Conservation (phyloP, 1,140 invertebrate species). For the Macrobrachium nipponense region DNA sequence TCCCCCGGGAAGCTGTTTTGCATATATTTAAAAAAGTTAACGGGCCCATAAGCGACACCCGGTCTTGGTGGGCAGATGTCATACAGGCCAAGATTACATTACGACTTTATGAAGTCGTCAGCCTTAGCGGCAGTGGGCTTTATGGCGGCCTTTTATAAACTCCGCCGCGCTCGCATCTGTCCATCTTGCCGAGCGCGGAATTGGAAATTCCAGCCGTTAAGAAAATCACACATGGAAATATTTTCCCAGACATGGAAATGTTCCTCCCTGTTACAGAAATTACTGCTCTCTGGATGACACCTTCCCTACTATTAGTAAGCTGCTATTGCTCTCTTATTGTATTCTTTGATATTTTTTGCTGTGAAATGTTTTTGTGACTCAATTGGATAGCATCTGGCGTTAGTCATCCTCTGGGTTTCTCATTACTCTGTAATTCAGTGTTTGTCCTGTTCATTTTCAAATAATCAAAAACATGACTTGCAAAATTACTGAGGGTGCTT, state of each 20-base stretch:
- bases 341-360: no score
- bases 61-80: constrained; percentile 32
- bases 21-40: constrained; percentile 43
- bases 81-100: constrained; percentile 41
- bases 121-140: constrained; percentile 20
- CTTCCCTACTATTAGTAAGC: background rate
- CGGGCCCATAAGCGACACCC: constrained; percentile 24
- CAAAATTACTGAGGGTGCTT: no score
- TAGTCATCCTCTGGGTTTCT: no score
- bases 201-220: constrained; percentile 29
- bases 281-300: background rate
- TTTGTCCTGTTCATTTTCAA: no score
- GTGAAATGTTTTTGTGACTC: no score
- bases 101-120: constrained; percentile 39
- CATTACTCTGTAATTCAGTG: no score
- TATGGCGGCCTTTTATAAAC: constrained; percentile 26
- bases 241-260: background rate
- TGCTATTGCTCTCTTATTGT: background rate
- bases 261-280: background rate
- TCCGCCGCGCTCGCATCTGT: constrained; percentile 3
- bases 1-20: constrained; percentile 25
- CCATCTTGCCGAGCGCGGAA: background rate
- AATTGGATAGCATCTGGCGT: no score
- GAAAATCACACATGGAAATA: constrained; percentile 26
- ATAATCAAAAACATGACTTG: no score